phyloP scores from a whole-genome alignment of 2,888 invertebrate species.

The Ypsolopha sequella region DNA sequence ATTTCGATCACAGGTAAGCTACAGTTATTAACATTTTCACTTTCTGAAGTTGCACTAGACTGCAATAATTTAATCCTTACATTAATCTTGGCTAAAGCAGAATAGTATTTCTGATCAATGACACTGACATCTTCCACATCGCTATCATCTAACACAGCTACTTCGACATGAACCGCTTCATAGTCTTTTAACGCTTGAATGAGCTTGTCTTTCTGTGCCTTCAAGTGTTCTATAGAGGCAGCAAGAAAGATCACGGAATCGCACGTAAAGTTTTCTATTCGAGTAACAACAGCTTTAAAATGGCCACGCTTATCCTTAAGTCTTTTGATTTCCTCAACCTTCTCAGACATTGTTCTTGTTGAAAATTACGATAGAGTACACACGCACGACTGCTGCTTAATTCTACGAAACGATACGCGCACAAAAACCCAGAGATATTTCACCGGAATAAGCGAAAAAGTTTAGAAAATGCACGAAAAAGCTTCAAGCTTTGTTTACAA shows the following conservation, averaged over 20 bases:
- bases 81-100: not conserved
- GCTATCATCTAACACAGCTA: not conserved
- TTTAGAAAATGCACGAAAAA: no score
- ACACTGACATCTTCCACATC: not conserved
- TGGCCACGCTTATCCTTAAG: not conserved
- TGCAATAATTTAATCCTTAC: not conserved
- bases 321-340: no score
- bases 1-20: not conserved
- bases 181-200: not conserved
- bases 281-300: not conserved
- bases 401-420: no score
- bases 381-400: no score
- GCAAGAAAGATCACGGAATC: not conserved
- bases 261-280: not conserved
- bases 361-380: no score
- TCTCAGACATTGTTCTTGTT: no score
- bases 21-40: not conserved
- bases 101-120: not conserved
- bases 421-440: no score
- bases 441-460: no score
- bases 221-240: not conserved
- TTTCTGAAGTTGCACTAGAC: not conserved
- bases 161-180: not conserved
- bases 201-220: not conserved
- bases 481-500: no score